A percentile compares a stretch with the other conserved stretches of the same genome.
phyloP scores from a whole-genome alignment of 2,797 vertebrate genomes.

The Erpetoichthys calabaricus region DNA sequence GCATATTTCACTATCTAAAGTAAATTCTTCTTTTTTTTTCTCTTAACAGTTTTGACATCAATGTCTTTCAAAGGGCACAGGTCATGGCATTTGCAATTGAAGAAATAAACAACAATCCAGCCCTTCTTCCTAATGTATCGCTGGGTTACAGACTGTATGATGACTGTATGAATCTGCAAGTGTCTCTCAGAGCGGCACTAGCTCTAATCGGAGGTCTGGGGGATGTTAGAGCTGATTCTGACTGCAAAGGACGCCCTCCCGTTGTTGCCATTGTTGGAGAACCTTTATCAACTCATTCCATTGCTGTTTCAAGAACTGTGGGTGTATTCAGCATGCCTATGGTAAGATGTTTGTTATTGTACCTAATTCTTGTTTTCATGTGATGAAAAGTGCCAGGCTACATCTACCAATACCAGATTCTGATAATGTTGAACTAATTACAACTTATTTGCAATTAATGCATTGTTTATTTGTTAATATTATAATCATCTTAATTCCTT shows the following conservation, averaged over 20 bases:
- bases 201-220: conserved; percentile 40
- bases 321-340: conserved; percentile 41
- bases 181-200: conserved; percentile 34
- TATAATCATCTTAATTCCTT: no score
- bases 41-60: conserved; percentile 33
- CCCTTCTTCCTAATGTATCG: conserved; percentile 37
- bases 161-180: conserved; percentile 35
- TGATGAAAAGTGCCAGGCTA: no score
- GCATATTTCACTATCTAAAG: no score
- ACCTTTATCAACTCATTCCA: conserved; percentile 40
- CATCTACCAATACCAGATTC: no score
- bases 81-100: conserved; percentile 45
- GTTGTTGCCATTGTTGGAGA: conserved; percentile 45
- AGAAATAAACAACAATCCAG: conserved; percentile 39
- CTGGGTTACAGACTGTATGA: conserved; percentile 46
- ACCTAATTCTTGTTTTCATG: no score
- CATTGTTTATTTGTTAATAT: no score
- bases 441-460: not conserved
- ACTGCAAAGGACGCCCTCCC: conserved; percentile 23
- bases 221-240: conserved; percentile 8
- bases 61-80: conserved; percentile 44
- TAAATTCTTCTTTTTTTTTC: no score
- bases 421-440: not conserved
- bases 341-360: conserved; percentile 23
- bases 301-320: conserved; percentile 40